Conservation (phyloP, 2,888 invertebrate species). For the Pyrochroa serraticornis region DNA sequence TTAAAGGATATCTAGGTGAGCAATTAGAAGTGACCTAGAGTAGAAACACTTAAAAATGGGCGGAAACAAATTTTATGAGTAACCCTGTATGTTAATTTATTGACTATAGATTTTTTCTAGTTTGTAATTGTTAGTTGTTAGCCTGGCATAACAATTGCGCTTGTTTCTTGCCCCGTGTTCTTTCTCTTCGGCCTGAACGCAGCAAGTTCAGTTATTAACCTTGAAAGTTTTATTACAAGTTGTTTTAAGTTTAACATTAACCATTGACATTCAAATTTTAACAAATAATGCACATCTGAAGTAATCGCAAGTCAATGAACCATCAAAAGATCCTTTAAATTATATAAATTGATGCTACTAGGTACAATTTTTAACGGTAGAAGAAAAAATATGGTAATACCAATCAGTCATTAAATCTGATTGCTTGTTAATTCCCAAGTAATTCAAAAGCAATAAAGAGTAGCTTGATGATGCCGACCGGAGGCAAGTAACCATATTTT, state of each 20-base stretch:
- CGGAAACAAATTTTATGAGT: background rate
- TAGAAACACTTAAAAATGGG: background rate
- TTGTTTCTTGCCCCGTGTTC: constrained; percentile 2
- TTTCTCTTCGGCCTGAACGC: background rate
- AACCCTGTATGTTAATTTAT: background rate
- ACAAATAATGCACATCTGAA: background rate
- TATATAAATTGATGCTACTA: constrained; percentile 1
- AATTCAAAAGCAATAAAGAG: too few relatives aligned
- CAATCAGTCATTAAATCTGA: too few relatives aligned
- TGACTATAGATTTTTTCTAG: too few relatives aligned
- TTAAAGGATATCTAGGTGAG: too few relatives aligned
- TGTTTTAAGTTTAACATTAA: background rate
- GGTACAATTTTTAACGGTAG: background rate
- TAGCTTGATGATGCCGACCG: too few relatives aligned
- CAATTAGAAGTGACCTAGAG: too few relatives aligned
- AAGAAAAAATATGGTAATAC: background rate
- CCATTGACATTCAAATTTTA: constrained; percentile 19
- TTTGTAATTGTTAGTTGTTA: background rate
- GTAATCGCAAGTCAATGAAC: constrained; percentile 19
- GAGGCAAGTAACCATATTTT: too few relatives aligned
- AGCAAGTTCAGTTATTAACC: constrained; percentile 19
- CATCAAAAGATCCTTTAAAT: too few relatives aligned
- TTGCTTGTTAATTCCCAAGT: too few relatives aligned
- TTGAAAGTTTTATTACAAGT: constrained; percentile 12
- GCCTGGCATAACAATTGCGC: background rate